Evolutionary conservation across 2,113 vertebrate genomes (phyloP), one percentile per base, ranked within the genome.

Genomic region (Campylomormyrus tamandua): DNA sequence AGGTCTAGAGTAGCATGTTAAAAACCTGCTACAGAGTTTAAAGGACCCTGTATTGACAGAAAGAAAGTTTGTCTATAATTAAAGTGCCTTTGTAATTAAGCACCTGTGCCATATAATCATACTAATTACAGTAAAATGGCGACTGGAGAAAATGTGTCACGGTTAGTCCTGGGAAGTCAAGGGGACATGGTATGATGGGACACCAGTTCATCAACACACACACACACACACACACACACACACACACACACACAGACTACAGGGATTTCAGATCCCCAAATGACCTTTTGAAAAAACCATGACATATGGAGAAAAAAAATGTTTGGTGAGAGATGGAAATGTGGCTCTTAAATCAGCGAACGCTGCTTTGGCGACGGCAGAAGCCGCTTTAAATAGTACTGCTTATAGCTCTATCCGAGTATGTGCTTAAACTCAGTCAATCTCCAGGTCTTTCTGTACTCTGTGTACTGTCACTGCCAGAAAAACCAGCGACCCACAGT

Each of bases 191-290:
- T 21, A 19, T 42, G 3, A 19, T 17, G 27, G 35, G 31, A 83
- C 10, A 13, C 9, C 2, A 35, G 53, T 24, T 6, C 53, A 56
- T 45, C 74, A n/a, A n/a, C n/a, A n/a, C n/a, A n/a, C n/a, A n/a
- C n/a, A n/a, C n/a, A 58, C 89, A 46, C 77, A 27, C 89, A 46
- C 66, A 56, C 70, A 42, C 17, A 42, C 27, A 52, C 50, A 15
- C 49, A 50, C 49, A 52, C 50, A 17, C 88, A 83, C 88, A 83
- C 66, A 83, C 58, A 46, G 21, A 21, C 87, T 66, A 88, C 83
- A 88, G 89, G 70, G 56, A n/a, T 58, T 89, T 86, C 93, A 95
- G 77, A 83, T 19, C 80, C 42, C 19, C 42, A 42, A 24, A 45
- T 83, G 27, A 77, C 70, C 77, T 42, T 83, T 83, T 15, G 19